phyloP scores from a whole-genome alignment of 2,113 vertebrate genomes.

The Ahaetulla prasina region DNA sequence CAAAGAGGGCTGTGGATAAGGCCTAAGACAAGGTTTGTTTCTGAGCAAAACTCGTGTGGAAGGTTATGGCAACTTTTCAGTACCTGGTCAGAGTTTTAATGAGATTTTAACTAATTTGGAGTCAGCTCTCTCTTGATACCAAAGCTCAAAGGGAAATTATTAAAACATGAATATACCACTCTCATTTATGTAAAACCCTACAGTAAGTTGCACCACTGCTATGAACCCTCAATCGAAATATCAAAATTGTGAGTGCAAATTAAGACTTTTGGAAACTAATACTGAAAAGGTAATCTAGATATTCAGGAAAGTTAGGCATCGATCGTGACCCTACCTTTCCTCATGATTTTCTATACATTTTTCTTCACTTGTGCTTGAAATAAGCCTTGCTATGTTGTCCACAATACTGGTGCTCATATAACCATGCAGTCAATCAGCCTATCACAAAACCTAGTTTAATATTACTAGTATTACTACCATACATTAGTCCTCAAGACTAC shows the following conservation, averaged over 20 bases:
- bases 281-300: neutral
- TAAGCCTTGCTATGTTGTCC: neutral
- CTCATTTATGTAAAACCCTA: neutral
- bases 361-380: neutral
- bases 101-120: neutral
- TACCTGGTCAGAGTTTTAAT: neutral
- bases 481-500: neutral
- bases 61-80: neutral
- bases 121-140: neutral
- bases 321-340: neutral
- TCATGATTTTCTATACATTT: neutral
- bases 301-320: neutral
- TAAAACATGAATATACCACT: neutral
- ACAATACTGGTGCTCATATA: neutral
- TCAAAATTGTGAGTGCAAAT: neutral
- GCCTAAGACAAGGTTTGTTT: neutral
- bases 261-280: neutral
- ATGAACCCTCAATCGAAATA: neutral
- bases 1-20: neutral
- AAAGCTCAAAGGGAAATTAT: neutral
- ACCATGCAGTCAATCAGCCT: neutral
- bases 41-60: neutral
- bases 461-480: neutral
- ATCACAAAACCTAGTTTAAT: neutral
- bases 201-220: neutral